Evolutionary conservation across 2,888 invertebrate species (phyloP).

Genomic region (Drosophila formosana): DNA sequence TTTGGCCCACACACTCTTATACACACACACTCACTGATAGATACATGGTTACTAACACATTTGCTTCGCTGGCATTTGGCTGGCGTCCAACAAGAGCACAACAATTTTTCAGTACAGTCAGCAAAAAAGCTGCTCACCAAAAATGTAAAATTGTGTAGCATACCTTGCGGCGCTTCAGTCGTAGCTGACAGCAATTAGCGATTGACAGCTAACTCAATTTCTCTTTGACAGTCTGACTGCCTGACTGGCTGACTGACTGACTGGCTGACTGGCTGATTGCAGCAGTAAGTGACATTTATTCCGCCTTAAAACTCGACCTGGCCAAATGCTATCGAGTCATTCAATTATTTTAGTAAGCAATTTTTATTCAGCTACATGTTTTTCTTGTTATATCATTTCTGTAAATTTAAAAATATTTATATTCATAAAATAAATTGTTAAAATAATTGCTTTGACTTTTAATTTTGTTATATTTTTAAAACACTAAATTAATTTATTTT

Average conservation of each 20-base stretch:
- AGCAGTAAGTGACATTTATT: no score
- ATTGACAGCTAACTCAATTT: slow-evolving; percentile 30
- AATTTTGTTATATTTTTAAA: no score
- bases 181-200: slow-evolving; percentile 58
- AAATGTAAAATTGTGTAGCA: slow-evolving; percentile 38
- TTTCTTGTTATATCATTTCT: no score
- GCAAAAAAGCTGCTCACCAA: slow-evolving; percentile 61
- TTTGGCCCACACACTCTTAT: slow-evolving; percentile 58
- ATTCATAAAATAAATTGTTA: no score
- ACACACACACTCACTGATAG: slow-evolving; percentile 9
- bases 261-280: no score
- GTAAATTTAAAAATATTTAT: background rate
- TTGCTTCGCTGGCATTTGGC: slow-evolving; percentile 57
- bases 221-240: background rate
- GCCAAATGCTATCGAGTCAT: no score
- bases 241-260: no score
- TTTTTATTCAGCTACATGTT: no score
- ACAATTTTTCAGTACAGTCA: slow-evolving; percentile 75
- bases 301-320: no score
- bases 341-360: no score
- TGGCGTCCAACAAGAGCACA: slow-evolving; percentile 62
- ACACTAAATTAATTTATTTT: no score
- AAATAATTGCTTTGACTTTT: no score
- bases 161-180: slow-evolving; percentile 53
- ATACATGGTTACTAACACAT: slow-evolving; percentile 1